These are phyloP conservation scores for Sus scrofa DNA, from an alignment of 2,113 vertebrate genomes.

Conservation along the genomic window T2T-Sscrofa CM000821.6:48035001-48035500, in stretches of 20 bases:
- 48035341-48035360: no score
- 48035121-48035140: slow-evolving; percentile 28
- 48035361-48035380: no score
- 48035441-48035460: background rate
- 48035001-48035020: slow-evolving; percentile 42
- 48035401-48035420: no score
- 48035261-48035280: no score
- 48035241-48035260: no score
- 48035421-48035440: background rate
- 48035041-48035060: slow-evolving; percentile 57
- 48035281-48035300: no score
- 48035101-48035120: slow-evolving; percentile 40
- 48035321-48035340: no score
- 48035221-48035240: no score
- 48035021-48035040: slow-evolving; percentile 24
- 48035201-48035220: no score
- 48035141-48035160: background rate
- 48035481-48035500: background rate
- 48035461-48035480: background rate
- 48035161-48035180: slow-evolving; percentile 22
- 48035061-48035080: background rate
- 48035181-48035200: no score
- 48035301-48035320: no score
- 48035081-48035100: background rate
- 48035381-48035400: no score